Conservation (phyloP, 2,113 vertebrate genomes). For the Atrichornis clamosus region DNA sequence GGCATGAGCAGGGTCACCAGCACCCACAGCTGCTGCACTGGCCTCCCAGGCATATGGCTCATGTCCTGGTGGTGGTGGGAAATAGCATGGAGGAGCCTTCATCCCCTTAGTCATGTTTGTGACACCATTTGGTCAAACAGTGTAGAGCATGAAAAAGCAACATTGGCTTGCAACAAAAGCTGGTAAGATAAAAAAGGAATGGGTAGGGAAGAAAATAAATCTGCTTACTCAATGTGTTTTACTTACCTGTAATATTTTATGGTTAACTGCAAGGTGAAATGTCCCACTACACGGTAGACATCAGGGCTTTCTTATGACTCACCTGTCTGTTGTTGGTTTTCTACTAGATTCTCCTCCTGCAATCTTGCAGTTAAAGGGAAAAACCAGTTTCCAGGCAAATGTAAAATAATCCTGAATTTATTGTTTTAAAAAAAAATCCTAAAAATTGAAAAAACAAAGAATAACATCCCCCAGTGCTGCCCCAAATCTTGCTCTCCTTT, state of each 20-base stretch:
- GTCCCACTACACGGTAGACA: background rate
- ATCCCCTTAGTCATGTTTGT: background rate
- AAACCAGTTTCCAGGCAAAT: background rate
- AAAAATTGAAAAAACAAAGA: background rate
- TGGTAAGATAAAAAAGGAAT: background rate
- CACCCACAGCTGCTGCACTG: background rate
- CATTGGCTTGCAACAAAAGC: background rate
- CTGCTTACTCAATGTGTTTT: background rate
- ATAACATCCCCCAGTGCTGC: background rate
- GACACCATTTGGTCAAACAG: background rate
- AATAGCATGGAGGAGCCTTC: background rate
- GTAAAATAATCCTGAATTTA: background rate
- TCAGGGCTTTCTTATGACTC: background rate
- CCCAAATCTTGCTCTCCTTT: background rate
- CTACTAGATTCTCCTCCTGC: background rate
- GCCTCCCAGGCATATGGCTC: background rate
- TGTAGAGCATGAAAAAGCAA: background rate
- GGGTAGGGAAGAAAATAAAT: background rate
- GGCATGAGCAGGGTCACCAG: background rate
- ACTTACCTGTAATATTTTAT: background rate
- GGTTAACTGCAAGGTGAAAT: background rate
- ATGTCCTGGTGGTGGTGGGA: fast-evolving
- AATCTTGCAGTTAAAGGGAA: background rate
- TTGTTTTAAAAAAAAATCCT: background rate
- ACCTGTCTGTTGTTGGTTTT: background rate